Evolutionary conservation across 2,113 vertebrate species (phyloP).

Genomic region (Oncorhynchus nerka): DNA sequence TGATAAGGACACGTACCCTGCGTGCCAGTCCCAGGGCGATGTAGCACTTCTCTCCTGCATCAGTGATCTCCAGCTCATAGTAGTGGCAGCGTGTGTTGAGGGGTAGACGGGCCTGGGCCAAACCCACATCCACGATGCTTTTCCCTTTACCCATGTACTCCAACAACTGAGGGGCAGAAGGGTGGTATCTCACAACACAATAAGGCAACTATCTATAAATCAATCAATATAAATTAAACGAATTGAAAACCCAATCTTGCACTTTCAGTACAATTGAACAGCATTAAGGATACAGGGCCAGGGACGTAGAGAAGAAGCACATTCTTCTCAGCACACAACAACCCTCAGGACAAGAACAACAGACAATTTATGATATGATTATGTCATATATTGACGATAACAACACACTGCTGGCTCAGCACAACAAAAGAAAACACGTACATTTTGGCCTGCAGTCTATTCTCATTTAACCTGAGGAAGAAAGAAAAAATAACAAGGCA

Average conservation of each 20-base stretch:
- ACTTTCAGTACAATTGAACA: not conserved
- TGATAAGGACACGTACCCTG: constrained; percentile 71
- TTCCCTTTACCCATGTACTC: constrained; percentile 90
- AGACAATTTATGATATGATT: not conserved
- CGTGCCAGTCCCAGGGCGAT: constrained; percentile 91
- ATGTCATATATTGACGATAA: not conserved
- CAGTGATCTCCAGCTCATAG: constrained; percentile 91
- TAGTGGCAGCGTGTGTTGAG: constrained; percentile 90
- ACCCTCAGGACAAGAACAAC: not conserved
- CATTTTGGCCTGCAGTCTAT: too few relatives aligned
- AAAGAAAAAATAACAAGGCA: too few relatives aligned
- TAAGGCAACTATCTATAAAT: too few relatives aligned
- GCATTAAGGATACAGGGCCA: not conserved
- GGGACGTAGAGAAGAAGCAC: not conserved
- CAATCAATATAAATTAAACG: too few relatives aligned
- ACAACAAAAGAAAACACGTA: not conserved
- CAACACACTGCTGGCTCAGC: not conserved
- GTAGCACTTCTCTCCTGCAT: constrained; percentile 92
- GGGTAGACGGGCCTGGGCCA: constrained; percentile 88
- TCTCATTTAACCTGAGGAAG: too few relatives aligned
- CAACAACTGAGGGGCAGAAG: constrained; percentile 56
- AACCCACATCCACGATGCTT: constrained; percentile 89
- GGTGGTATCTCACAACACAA: not conserved
- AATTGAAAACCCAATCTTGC: too few relatives aligned
- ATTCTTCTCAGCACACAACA: not conserved